Evolutionary conservation across 2,113 vertebrate genomes (phyloP), one percentile per base, ranked within the genome.

Genomic region (Burhinus bistriatus): DNA sequence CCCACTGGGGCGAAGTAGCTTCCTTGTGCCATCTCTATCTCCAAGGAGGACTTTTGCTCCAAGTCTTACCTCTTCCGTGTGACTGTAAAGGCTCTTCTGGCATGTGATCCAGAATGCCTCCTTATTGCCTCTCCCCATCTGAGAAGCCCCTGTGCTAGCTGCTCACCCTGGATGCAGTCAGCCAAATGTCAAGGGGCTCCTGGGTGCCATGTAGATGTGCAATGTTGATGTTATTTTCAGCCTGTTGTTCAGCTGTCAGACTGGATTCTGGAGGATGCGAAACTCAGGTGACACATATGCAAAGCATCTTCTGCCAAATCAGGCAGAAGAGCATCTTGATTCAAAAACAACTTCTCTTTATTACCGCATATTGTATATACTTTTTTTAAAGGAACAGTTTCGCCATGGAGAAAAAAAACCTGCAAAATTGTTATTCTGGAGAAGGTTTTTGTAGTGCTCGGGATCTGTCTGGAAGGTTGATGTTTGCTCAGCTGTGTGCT

Each of bases 231-330:
- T 45, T 69, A 1, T 70, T 93, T n/a, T 45, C 93, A 77, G 90
- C n/a, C 80, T 55, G 2, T 70, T 88, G 87, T 83, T 93, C 87
- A 89, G 95, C 92, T 92, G 85, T 89, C 96, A 96, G 79, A 2
- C 71, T 30, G 69, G 11, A 30, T 89, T 68, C 69, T 34, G 86
- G 86, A 79, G 65, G 69, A 64, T 71, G 72, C 3, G 6, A 40
- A 78, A 0, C 52, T 62, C 1, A 3, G 64, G 42, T 66, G 86
- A 89, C 79, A 68, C 11, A 4, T 30, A 2, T 4, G 0, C 73
- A 15, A 34, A 83, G 77, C 69, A 55, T 59, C 92, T 83, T 62
- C 90, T 93, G 83, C 88, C 86, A 64, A 3, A 47, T 64, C 64
- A 90, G 69, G 85, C 83, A 73, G 45, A 57, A 0, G 2, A 90